A percentile compares a stretch with the other conserved stretches of the same genome.
Evolutionary conservation across 2,113 vertebrate species (phyloP).

Genomic region (Cnemophilus loriae): DNA sequence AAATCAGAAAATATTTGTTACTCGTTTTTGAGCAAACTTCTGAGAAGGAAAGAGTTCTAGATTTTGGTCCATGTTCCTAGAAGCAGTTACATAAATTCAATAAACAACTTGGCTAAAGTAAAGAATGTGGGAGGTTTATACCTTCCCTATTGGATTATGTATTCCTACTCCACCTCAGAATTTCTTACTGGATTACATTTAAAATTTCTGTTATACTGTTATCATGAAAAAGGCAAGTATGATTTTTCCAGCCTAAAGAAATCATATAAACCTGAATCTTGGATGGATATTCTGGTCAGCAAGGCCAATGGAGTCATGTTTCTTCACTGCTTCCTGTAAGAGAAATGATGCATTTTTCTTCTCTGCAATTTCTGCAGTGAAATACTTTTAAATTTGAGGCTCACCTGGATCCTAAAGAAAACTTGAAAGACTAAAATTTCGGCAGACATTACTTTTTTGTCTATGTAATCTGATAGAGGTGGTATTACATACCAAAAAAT

Average conservation of each 20-base stretch:
- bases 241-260: background rate
- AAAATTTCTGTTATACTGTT: background rate
- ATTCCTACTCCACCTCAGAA: background rate
- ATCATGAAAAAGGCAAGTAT: background rate
- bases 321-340: background rate
- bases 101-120: background rate
- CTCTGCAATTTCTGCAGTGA: background rate
- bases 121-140: background rate
- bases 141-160: background rate
- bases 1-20: background rate
- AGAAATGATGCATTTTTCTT: background rate
- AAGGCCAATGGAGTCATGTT: background rate
- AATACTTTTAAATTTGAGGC: background rate
- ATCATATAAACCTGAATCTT: background rate
- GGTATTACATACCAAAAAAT: background rate
- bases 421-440: background rate
- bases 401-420: background rate
- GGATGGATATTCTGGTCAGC: background rate
- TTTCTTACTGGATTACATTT: background rate
- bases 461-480: background rate
- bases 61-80: background rate
- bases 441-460: background rate
- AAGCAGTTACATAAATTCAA: background rate
- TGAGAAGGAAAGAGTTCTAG: background rate
- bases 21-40: background rate